phyloP scores from a whole-genome alignment of 1,140 invertebrate species.

The Nymphalis io region DNA sequence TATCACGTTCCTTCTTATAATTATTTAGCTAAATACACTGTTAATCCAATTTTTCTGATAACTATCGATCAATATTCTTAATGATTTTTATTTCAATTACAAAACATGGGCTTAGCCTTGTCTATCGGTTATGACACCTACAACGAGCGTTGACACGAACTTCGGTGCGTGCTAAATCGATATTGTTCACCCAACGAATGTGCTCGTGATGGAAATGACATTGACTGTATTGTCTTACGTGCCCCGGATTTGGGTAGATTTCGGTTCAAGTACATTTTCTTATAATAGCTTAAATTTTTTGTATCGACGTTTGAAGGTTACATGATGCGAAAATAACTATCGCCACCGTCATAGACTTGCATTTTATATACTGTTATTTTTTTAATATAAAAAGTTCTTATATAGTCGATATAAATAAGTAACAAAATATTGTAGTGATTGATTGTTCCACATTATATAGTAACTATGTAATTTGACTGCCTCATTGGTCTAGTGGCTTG shows the following conservation, averaged over 20 bases:
- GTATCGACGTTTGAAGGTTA: slow-evolving; percentile 23
- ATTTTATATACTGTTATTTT: neutral
- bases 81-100: slow-evolving; percentile 40
- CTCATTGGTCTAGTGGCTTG: no score
- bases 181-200: slow-evolving; percentile 54
- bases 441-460: no score
- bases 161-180: slow-evolving; percentile 49
- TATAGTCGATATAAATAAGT: no score
- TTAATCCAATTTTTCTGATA: slow-evolving; percentile 17
- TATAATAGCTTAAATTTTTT: slow-evolving; percentile 23
- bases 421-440: no score
- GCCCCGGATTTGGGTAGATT: slow-evolving; percentile 66
- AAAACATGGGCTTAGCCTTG: slow-evolving; percentile 46
- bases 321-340: slow-evolving; percentile 11
- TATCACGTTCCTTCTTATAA: no score
- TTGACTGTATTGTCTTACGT: slow-evolving; percentile 65
- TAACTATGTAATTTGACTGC: no score
- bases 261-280: slow-evolving; percentile 52
- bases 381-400: no score
- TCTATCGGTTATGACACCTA: slow-evolving; percentile 28
- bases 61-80: slow-evolving; percentile 22
- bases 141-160: slow-evolving; percentile 41
- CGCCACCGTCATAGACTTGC: neutral
- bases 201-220: slow-evolving; percentile 65
- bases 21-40: neutral